Conservation (phyloP, 2,888 invertebrate genomes). For the Elmis aenea region DNA sequence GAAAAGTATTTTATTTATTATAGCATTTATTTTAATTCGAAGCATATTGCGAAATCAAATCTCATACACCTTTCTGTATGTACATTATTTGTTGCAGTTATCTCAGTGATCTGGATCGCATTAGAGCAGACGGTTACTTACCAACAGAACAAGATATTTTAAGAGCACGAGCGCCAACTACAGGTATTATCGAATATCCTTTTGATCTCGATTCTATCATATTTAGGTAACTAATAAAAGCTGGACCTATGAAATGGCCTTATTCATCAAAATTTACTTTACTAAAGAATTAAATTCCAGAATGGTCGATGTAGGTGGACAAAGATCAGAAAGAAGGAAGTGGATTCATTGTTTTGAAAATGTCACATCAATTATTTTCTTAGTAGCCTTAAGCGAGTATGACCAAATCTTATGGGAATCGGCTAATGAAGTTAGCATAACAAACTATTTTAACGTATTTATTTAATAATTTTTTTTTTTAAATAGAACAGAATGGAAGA, state of each 20-base stretch:
- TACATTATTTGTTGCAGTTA: slow-evolving; percentile 71
- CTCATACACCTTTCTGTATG: slow-evolving; percentile 28
- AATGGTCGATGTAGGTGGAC: slow-evolving; percentile 99
- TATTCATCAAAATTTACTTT: too few relatives aligned
- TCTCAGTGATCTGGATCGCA: slow-evolving; percentile 92
- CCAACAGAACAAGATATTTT: slow-evolving; percentile 99
- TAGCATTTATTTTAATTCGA: too few relatives aligned
- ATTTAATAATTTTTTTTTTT: too few relatives aligned
- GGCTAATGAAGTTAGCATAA: slow-evolving; percentile 98
- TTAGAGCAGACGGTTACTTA: slow-evolving; percentile 84
- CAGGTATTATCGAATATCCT: slow-evolving; percentile 99
- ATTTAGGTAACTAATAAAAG: too few relatives aligned
- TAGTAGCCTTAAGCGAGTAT: slow-evolving; percentile 99
- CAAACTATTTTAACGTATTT: too few relatives aligned
- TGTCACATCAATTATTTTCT: slow-evolving; percentile 99
- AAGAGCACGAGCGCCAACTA: slow-evolving; percentile 97
- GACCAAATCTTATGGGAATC: slow-evolving; percentile 99
- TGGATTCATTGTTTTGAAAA: slow-evolving; percentile 99
- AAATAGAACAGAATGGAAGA: slow-evolving; percentile 99
- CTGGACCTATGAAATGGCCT: too few relatives aligned
- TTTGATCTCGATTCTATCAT: slow-evolving; percentile 99
- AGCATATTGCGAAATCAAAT: too few relatives aligned
- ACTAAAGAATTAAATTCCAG: too few relatives aligned
- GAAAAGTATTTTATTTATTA: slow-evolving; percentile 2
- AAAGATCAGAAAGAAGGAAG: slow-evolving; percentile 99